Evolutionary conservation across 1,140 invertebrate species (phyloP).

Genomic region (Bombus confusus): DNA sequence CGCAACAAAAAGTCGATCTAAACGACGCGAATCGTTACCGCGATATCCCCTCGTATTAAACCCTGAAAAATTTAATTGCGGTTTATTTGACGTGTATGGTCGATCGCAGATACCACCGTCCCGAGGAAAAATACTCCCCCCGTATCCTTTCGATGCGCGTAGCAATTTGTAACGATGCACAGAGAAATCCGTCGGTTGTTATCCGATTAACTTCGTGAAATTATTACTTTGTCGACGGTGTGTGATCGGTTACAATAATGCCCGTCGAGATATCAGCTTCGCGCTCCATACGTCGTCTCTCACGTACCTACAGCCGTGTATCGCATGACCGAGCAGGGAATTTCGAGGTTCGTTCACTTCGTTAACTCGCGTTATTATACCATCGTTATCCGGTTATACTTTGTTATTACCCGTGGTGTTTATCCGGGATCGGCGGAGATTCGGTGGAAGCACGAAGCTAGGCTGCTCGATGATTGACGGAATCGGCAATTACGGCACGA

Average conservation of each 20-base stretch:
- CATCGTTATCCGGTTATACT: constrained; percentile 62
- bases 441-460: constrained; percentile 45
- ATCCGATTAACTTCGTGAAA: constrained; percentile 50
- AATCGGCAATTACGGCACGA: constrained; percentile 66
- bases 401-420: constrained; percentile 65
- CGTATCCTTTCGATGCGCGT: constrained; percentile 30
- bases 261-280: constrained; percentile 44
- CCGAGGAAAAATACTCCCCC: not conserved
- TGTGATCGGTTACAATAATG: constrained; percentile 62
- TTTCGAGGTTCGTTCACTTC: constrained; percentile 49
- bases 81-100: constrained; percentile 16
- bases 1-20: not conserved
- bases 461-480: constrained; percentile 65
- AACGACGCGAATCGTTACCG: not conserved
- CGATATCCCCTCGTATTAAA: not conserved
- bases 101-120: not conserved
- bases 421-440: constrained; percentile 49
- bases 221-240: constrained; percentile 44
- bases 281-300: constrained; percentile 8
- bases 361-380: constrained; percentile 65
- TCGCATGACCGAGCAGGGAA: constrained; percentile 46
- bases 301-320: not conserved
- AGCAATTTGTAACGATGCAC: constrained; percentile 44
- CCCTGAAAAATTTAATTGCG: constrained; percentile 30
- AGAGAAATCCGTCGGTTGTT: constrained; percentile 18